These are phyloP conservation scores for Jacana jacana DNA, from an alignment of 2,113 vertebrate species.

Conservation along the genomic window DNA sequence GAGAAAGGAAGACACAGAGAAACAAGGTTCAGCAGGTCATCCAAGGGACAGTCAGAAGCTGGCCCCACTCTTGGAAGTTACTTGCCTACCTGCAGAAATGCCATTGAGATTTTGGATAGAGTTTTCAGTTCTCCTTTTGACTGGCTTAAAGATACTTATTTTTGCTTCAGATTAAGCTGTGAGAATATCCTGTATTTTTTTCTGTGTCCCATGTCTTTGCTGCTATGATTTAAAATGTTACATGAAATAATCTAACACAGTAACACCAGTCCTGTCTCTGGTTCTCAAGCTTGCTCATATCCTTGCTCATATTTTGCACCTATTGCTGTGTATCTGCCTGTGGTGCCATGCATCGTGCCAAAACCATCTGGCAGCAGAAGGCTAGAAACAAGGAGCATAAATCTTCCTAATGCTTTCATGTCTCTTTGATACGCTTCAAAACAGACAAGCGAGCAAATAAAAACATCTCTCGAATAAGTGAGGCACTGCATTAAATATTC, in stretches of 20 bases:
- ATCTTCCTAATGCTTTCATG: not conserved
- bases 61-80: not conserved
- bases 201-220: not conserved
- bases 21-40: not conserved
- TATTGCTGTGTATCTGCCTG: not conserved
- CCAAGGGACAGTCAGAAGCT: not conserved
- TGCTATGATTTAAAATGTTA: not conserved
- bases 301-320: not conserved
- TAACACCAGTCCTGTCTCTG: not conserved
- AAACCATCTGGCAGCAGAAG: not conserved
- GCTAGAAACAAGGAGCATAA: not conserved
- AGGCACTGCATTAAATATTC: not conserved
- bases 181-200: not conserved
- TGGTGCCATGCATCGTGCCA: not conserved
- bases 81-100: not conserved
- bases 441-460: not conserved
- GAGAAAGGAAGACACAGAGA: not conserved
- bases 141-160: not conserved
- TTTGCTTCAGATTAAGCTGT: not conserved
- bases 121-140: not conserved
- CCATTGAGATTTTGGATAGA: not conserved
- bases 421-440: not conserved
- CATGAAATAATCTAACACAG: not conserved
- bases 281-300: fast-evolving
- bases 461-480: not conserved